Evolutionary conservation across 2,888 invertebrate species (phyloP), one percentile per base, ranked within the genome.

Genomic region (Apamea monoglypha): DNA sequence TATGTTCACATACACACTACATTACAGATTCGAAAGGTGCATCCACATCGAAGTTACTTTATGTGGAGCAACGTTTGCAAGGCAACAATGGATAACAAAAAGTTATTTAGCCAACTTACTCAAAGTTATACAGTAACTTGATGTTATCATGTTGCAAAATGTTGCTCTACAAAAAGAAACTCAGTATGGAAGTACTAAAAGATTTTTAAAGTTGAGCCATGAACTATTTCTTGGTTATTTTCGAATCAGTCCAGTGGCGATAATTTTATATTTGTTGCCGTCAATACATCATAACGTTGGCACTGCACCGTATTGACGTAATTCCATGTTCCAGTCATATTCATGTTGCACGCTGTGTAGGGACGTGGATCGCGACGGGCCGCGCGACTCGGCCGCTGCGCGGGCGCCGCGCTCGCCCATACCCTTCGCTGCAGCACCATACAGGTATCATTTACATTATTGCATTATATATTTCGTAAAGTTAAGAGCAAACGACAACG

Each of bases 351-450:
- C 81, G 86, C 66, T 90, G 86, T 92, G 75, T 94, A 96, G 97
- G 96, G 96, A 96, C 91, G 94, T 93, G 91, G 96, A 96, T 84
- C 95, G 95, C 36, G 96, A 96, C 71, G 94, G 91, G 75, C 93
- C 94, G 61, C 87, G 87, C 16, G 83, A 90, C 50, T 90, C 94
- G 25, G 92, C 93, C 50, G 92, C 95, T 29, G 92, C 95, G 71
- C 89, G 94, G 81, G 95, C 96, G 83, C 97, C 96, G 77, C 95
- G 96, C 61, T 96, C 97, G 68, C 97, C 97, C 74, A 91, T 96
- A 73, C 93, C 93, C 72, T 92, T 94, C 89, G 91, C 91, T 82
- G 93, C 95, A 77, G 91, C 95, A 82, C 95, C 97, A 77, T 97
- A 97, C 95, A 97, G 97, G 97, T 97, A 95, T 80, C 88, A 89